These are phyloP conservation scores for Arctocebus calabarensis DNA, from an alignment of 2,797 vertebrate species.

Conservation along the genomic window DNA sequence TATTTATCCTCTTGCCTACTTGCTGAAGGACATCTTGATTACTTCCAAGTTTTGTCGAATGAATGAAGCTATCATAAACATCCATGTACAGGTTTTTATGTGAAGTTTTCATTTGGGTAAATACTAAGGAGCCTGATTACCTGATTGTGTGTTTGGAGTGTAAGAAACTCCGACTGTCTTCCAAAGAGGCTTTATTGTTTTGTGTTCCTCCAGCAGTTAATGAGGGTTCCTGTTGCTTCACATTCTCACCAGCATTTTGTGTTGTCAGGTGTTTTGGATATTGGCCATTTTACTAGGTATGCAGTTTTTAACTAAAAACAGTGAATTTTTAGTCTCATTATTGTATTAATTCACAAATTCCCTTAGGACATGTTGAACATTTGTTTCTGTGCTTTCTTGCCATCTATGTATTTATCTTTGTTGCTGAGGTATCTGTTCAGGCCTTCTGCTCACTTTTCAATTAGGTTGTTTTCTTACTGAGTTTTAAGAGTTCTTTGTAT, in stretches of 20 bases:
- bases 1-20: neutral
- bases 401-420: neutral
- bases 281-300: neutral
- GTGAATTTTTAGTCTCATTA: too few relatives aligned
- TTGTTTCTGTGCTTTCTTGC: neutral
- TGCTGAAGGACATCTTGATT: neutral
- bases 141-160: neutral
- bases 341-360: neutral
- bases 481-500: slow-evolving; percentile 4
- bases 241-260: neutral
- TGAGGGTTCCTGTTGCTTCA: neutral
- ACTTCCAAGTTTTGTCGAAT: neutral
- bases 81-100: neutral
- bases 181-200: neutral
- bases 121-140: neutral
- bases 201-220: neutral
- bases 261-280: neutral
- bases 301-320: neutral
- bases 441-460: neutral
- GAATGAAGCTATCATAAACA: neutral
- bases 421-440: neutral
- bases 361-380: neutral
- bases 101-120: neutral
- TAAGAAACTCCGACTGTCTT: neutral
- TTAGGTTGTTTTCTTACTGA: neutral